A percentile compares a stretch with the other conserved stretches of the same genome.
phyloP scores from a whole-genome alignment of 2,797 vertebrate species.

The Astyanax mexicanus region DNA sequence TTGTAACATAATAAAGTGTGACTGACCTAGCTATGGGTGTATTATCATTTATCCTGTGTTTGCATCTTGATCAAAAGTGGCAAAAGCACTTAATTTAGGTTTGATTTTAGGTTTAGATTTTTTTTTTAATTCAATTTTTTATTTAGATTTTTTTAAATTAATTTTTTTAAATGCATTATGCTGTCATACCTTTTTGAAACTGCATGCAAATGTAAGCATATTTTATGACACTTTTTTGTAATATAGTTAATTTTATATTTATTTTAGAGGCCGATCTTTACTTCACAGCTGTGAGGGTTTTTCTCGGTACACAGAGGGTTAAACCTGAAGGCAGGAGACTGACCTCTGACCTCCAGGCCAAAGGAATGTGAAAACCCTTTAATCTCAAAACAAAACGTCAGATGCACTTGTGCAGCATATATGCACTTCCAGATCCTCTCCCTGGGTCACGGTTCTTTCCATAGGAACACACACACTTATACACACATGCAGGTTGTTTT shows the following conservation, averaged over 20 bases:
- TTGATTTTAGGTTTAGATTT: too few relatives aligned
- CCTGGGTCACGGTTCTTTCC: constrained; percentile 43
- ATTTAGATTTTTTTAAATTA: too few relatives aligned
- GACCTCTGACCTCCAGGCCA: constrained; percentile 78
- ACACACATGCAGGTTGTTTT: too few relatives aligned
- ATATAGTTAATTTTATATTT: neutral
- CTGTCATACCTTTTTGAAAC: too few relatives aligned
- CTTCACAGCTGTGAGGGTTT: neutral
- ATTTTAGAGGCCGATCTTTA: neutral
- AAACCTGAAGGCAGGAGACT: constrained; percentile 75
- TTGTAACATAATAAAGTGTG: too few relatives aligned
- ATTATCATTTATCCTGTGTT: too few relatives aligned
- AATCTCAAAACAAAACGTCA: constrained; percentile 81
- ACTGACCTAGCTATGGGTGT: too few relatives aligned
- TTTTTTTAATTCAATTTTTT: too few relatives aligned
- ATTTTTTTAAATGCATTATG: too few relatives aligned
- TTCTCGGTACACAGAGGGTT: constrained; percentile 67
- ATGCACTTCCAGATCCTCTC: constrained; percentile 69
- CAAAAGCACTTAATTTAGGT: too few relatives aligned
- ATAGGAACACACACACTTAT: neutral
- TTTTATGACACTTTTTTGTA: neutral
- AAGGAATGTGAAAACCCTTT: constrained; percentile 87
- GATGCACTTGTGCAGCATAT: constrained; percentile 73
- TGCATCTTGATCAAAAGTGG: too few relatives aligned
- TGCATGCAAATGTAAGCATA: neutral